Conservation (phyloP, 1,140 invertebrate genomes). For the Pollicipes pollicipes region DNA sequence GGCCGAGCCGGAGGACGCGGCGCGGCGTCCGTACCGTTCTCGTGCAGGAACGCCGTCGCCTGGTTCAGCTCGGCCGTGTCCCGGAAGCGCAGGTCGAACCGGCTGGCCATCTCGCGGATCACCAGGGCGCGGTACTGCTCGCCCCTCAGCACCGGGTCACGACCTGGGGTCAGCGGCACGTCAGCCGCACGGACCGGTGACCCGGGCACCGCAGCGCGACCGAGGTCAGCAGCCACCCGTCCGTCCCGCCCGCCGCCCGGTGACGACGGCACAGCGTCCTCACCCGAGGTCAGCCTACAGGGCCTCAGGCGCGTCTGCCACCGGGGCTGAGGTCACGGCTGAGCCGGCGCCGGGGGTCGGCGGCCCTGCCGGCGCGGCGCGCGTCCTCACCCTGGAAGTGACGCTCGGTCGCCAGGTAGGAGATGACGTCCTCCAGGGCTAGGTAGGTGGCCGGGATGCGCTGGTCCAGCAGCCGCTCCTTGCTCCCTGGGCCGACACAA, state of each 20-base stretch:
- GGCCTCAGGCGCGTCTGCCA: too few species aligned
- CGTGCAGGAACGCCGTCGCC: slow-evolving; percentile 89
- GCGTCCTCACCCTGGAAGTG: slow-evolving; percentile 19
- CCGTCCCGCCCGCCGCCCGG: too few species aligned
- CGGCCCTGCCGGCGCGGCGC: too few species aligned
- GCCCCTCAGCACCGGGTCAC: slow-evolving; percentile 77
- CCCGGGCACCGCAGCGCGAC: too few species aligned
- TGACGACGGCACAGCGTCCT: too few species aligned
- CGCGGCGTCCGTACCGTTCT: slow-evolving; percentile 89
- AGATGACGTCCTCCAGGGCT: slow-evolving; percentile 77
- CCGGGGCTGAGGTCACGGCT: too few species aligned
- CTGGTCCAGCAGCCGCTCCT: slow-evolving; percentile 78
- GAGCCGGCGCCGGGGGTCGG: too few species aligned
- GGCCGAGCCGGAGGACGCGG: slow-evolving; percentile 6
- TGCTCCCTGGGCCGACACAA: slow-evolving; percentile 58
- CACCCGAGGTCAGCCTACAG: too few species aligned
- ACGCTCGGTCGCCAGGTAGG: slow-evolving; percentile 51
- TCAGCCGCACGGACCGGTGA: too few species aligned
- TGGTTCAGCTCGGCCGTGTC: slow-evolving; percentile 77
- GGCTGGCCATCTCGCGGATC: slow-evolving; percentile 44
- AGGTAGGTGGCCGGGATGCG: slow-evolving; percentile 90
- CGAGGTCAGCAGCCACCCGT: too few species aligned
- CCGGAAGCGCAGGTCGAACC: slow-evolving; percentile 51
- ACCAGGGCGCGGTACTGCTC: slow-evolving; percentile 76
- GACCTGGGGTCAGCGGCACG: slow-evolving; percentile 10